Conservation (phyloP, 2,888 invertebrate genomes). For the Pterostichus madidus region DNA sequence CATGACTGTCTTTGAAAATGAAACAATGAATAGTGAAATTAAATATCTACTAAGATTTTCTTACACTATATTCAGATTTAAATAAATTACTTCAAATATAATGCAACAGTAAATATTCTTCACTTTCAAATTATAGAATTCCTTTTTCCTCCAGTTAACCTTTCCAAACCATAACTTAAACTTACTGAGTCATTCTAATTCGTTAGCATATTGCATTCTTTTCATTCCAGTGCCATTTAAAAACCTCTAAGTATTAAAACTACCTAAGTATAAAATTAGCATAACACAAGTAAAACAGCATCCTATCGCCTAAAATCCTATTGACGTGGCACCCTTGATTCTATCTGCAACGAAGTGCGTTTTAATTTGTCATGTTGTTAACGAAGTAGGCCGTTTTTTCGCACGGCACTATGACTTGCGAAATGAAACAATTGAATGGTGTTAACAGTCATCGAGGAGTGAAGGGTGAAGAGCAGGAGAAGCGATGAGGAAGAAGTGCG, state of each 20-base stretch:
- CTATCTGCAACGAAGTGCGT: slow-evolving; percentile 38
- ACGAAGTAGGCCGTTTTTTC: slow-evolving; percentile 50
- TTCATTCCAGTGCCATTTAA: background rate
- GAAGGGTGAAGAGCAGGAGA: background rate
- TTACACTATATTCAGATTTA: too few relatives aligned
- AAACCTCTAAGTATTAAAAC: slow-evolving; percentile 37
- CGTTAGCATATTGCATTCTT: slow-evolving; percentile 17
- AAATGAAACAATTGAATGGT: slow-evolving; percentile 44
- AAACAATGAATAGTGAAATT: too few relatives aligned
- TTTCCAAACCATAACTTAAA: background rate
- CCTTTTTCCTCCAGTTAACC: too few relatives aligned
- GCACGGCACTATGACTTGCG: slow-evolving; percentile 48
- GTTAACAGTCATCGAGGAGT: too few relatives aligned
- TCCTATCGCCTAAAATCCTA: slow-evolving; percentile 1
- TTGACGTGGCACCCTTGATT: slow-evolving; percentile 35
- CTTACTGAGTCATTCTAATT: slow-evolving; percentile 21
- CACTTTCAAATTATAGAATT: too few relatives aligned
- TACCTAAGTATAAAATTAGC: slow-evolving; percentile 14
- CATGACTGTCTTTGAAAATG: too few relatives aligned
- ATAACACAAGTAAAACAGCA: slow-evolving; percentile 15
- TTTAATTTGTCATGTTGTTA: slow-evolving; percentile 51
- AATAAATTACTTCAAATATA: too few relatives aligned
- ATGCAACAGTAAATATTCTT: too few relatives aligned
- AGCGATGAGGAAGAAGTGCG: slow-evolving; percentile 5
- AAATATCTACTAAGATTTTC: too few relatives aligned